phyloP scores from a whole-genome alignment of 2,797 vertebrate species.

The Dallia pectoralis region DNA sequence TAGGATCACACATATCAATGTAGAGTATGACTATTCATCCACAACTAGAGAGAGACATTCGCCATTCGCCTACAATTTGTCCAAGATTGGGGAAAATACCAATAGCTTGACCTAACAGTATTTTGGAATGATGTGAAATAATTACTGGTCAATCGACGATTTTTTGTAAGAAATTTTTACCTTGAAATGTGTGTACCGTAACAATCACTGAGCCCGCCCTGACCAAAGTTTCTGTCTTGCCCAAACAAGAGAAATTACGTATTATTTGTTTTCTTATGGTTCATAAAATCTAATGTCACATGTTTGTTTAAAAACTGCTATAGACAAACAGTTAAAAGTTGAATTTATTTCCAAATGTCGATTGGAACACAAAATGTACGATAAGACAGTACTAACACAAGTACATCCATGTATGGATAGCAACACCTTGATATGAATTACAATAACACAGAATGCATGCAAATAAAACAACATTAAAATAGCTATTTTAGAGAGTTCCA shows the following conservation, averaged over 20 bases:
- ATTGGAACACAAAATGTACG: too few relatives aligned
- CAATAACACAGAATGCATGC: too few relatives aligned
- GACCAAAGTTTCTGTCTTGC: too few relatives aligned
- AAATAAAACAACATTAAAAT: too few relatives aligned
- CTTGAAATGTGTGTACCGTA: neutral
- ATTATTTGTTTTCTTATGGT: neutral
- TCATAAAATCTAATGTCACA: neutral
- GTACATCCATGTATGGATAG: too few relatives aligned
- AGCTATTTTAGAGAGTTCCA: too few relatives aligned
- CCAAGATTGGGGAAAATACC: constrained; percentile 25
- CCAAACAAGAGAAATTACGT: neutral
- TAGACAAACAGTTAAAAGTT: too few relatives aligned
- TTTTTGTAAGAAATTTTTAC: neutral
- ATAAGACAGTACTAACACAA: too few relatives aligned
- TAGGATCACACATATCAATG: neutral
- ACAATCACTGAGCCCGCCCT: too few relatives aligned
- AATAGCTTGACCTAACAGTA: neutral
- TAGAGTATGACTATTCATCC: neutral
- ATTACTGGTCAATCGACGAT: neutral
- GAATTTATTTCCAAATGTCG: too few relatives aligned
- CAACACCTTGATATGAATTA: too few relatives aligned
- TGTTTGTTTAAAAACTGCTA: too few relatives aligned
- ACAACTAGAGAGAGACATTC: constrained; percentile 60
- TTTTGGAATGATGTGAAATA: neutral
- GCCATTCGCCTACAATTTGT: constrained; percentile 20